Evolutionary conservation across 2,888 invertebrate species (phyloP).

Genomic region (Tetropium fuscum): DNA sequence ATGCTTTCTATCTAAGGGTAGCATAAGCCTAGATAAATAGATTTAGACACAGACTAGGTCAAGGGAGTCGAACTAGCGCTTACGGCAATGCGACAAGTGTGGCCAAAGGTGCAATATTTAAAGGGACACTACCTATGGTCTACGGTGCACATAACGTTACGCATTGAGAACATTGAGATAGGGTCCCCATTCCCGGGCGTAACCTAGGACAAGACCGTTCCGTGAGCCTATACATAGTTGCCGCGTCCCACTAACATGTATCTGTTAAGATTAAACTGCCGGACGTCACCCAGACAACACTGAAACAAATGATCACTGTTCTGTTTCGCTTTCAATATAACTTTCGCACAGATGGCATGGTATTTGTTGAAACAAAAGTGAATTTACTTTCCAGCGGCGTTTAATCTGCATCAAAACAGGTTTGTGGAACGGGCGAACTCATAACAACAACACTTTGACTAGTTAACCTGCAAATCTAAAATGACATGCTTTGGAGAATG

Average conservation of each 20-base stretch:
- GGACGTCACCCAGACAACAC: constrained; percentile 18
- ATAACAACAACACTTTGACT: constrained; percentile 29
- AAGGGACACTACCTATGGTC: too few relatives aligned
- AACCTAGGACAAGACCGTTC: constrained; percentile 60
- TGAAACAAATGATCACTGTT: constrained; percentile 12
- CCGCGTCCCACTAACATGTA: constrained; percentile 45
- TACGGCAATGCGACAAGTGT: constrained; percentile 12
- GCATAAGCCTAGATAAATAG: constrained; percentile 60
- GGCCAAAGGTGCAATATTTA: constrained; percentile 7
- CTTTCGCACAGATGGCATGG: constrained; percentile 44
- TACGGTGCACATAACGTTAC: constrained; percentile 32
- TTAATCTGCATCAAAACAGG: constrained; percentile 39
- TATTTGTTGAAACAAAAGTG: constrained; percentile 49
- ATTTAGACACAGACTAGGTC: constrained; percentile 51
- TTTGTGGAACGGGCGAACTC: constrained; percentile 35
- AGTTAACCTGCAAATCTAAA: constrained; percentile 55
- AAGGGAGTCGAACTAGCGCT: constrained; percentile 37
- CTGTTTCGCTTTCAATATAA: constrained; percentile 48
- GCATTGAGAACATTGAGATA: constrained; percentile 51
- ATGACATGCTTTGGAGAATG: constrained; percentile 42
- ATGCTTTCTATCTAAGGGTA: constrained; percentile 58
- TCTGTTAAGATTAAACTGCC: constrained; percentile 17
- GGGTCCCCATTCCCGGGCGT: constrained; percentile 55
- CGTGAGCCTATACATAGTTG: constrained; percentile 43
- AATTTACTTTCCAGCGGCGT: constrained; percentile 48